A percentile compares a stretch with the other conserved stretches of the same genome.
Evolutionary conservation across 2,888 invertebrate species (phyloP).

Genomic region (Coecobrya sp.): DNA sequence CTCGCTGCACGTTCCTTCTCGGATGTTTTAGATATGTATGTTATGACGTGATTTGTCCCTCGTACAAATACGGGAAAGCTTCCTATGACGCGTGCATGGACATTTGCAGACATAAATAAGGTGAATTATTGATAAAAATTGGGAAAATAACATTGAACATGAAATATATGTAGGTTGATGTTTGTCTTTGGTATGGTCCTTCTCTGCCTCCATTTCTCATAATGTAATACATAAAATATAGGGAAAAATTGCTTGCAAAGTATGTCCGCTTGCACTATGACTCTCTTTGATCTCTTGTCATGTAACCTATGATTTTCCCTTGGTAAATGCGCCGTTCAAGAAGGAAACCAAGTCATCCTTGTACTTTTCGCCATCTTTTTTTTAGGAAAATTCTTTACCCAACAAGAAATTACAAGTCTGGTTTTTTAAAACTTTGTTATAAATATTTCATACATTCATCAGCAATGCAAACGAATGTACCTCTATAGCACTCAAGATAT

Average conservation of each 20-base stretch:
- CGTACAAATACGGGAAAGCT: background rate
- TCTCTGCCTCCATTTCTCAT: background rate
- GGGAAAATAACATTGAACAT: background rate
- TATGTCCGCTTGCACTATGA: background rate
- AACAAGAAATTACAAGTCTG: too few species aligned
- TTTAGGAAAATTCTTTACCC: too few species aligned
- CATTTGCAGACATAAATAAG: conserved; percentile 21
- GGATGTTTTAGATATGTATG: too few species aligned
- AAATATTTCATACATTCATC: too few species aligned
- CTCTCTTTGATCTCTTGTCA: background rate
- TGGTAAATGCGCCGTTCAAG: background rate
- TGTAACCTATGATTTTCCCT: background rate
- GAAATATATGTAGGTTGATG: conserved; percentile 26
- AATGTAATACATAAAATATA: background rate
- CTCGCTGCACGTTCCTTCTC: background rate
- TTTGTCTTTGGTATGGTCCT: background rate
- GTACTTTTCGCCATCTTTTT: too few species aligned
- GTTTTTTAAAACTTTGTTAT: too few species aligned
- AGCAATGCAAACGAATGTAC: too few species aligned
- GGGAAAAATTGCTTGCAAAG: background rate
- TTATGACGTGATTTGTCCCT: background rate
- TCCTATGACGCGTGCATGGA: background rate
- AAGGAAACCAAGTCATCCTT: background rate
- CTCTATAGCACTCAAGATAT: too few species aligned
- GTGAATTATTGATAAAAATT: conserved; percentile 19